These are phyloP conservation scores for Drusus annulatus DNA, from an alignment of 1,140 invertebrate genomes.

Conservation along the genomic window DNA sequence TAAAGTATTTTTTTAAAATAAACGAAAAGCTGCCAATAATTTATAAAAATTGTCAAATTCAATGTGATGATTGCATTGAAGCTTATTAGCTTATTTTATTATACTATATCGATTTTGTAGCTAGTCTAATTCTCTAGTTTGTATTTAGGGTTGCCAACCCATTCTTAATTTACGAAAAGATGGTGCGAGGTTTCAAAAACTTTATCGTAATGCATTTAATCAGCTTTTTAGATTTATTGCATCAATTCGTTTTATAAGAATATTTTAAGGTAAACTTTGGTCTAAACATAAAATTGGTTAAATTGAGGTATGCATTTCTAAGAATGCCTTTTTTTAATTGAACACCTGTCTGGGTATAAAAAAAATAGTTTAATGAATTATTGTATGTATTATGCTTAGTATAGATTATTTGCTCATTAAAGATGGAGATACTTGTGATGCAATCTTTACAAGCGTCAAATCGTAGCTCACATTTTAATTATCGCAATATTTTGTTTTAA, in stretches of 20 bases:
- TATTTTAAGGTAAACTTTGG: background rate
- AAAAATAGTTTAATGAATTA: too few species aligned
- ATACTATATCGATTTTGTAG: background rate
- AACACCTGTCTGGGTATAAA: background rate
- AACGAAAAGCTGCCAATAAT: too few species aligned
- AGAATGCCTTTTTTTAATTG: background rate
- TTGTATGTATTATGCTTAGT: background rate
- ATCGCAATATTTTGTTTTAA: too few species aligned
- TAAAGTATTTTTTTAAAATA: too few species aligned
- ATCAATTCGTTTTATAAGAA: background rate
- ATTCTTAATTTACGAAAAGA: conserved; percentile 10
- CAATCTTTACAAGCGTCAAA: too few species aligned
- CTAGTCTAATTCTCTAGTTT: conserved; percentile 37
- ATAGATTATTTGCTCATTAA: too few species aligned
- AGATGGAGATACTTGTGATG: too few species aligned
- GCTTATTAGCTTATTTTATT: too few species aligned
- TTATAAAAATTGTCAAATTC: too few species aligned
- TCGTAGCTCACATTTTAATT: too few species aligned
- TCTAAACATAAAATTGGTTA: background rate
- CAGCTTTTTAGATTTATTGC: background rate
- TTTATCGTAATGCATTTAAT: background rate
- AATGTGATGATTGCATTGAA: too few species aligned
- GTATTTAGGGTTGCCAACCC: conserved; percentile 5
- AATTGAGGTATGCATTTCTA: background rate
- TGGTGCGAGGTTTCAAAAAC: conserved; percentile 20